Conservation (phyloP, 2,888 invertebrate genomes). For the Drosophila kambysellisi region DNA sequence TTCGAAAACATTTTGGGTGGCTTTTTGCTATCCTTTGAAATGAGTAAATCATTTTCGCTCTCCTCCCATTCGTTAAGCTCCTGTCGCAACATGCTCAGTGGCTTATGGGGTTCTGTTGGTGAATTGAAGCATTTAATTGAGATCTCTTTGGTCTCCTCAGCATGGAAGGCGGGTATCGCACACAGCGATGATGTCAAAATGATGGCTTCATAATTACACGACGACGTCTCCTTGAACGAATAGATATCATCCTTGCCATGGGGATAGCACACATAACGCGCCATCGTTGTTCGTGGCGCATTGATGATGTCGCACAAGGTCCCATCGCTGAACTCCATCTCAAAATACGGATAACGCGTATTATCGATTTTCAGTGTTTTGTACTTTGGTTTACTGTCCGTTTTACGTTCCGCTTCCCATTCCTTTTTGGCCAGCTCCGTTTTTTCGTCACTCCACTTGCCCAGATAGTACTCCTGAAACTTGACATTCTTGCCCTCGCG, state of each 20-base stretch:
- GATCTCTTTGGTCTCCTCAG: slow-evolving; percentile 91
- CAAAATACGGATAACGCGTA: slow-evolving; percentile 94
- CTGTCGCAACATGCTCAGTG: slow-evolving; percentile 89
- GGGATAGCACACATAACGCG: slow-evolving; percentile 95
- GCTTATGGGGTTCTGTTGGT: slow-evolving; percentile 89
- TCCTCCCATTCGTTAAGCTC: slow-evolving; percentile 91
- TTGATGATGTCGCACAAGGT: slow-evolving; percentile 96
- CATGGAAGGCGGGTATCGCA: slow-evolving; percentile 94
- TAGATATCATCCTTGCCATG: slow-evolving; percentile 96
- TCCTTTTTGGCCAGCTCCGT: slow-evolving; percentile 87
- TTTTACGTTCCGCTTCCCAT: slow-evolving; percentile 86
- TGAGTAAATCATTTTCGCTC: slow-evolving; percentile 84
- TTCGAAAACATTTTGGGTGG: slow-evolving; percentile 81
- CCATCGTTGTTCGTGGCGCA: slow-evolving; percentile 91
- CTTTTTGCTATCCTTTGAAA: slow-evolving; percentile 69
- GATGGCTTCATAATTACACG: slow-evolving; percentile 97
- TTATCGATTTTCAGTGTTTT: slow-evolving; percentile 93
- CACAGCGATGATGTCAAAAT: slow-evolving; percentile 95
- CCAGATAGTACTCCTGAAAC: slow-evolving; percentile 94
- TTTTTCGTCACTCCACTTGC: slow-evolving; percentile 90
- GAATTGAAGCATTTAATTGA: slow-evolving; percentile 91
- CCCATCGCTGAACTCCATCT: slow-evolving; percentile 94
- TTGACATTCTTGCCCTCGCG: slow-evolving; percentile 94
- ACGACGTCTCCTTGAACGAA: slow-evolving; percentile 96
- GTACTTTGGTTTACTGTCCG: slow-evolving; percentile 86